Percentiles rank a stretch among this genome's conserved stretches.
These are phyloP conservation scores for Phylloscopus whistleri DNA, from an alignment of 2,113 vertebrate genomes.

Conservation along the genomic window DNA sequence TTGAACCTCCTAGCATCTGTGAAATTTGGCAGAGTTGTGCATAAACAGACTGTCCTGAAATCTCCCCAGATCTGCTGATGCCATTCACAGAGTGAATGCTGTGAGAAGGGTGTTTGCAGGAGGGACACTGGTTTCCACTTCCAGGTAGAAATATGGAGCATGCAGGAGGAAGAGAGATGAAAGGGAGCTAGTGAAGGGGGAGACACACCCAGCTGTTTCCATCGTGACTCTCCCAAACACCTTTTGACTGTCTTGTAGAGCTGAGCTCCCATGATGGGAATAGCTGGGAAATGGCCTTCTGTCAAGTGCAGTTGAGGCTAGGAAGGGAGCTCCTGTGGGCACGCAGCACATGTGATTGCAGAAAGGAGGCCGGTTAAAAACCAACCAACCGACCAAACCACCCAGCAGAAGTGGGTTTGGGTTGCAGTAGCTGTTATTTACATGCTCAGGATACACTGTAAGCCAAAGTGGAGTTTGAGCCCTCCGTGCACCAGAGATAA, in stretches of 20 bases:
- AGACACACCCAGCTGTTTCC: neutral
- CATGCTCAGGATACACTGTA: neutral
- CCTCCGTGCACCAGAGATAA: neutral
- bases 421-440: neutral
- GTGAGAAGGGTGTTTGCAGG: neutral
- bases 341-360: neutral
- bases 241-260: neutral
- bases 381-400: neutral
- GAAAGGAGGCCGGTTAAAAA: neutral
- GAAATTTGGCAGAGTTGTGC: neutral
- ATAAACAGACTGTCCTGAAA: conserved; percentile 4
- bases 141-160: neutral
- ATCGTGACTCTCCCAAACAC: neutral
- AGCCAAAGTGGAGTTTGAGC: neutral
- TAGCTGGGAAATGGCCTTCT: neutral
- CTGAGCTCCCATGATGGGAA: neutral
- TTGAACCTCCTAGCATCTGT: neutral
- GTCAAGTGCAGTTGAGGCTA: neutral
- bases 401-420: neutral
- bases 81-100: neutral
- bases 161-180: neutral
- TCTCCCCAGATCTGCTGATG: neutral
- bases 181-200: neutral
- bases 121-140: neutral
- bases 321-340: neutral